A percentile compares a stretch with the other conserved stretches of the same genome.
Evolutionary conservation across 2,797 vertebrate species (phyloP).

Genomic region (Gallinago nigripennis): DNA sequence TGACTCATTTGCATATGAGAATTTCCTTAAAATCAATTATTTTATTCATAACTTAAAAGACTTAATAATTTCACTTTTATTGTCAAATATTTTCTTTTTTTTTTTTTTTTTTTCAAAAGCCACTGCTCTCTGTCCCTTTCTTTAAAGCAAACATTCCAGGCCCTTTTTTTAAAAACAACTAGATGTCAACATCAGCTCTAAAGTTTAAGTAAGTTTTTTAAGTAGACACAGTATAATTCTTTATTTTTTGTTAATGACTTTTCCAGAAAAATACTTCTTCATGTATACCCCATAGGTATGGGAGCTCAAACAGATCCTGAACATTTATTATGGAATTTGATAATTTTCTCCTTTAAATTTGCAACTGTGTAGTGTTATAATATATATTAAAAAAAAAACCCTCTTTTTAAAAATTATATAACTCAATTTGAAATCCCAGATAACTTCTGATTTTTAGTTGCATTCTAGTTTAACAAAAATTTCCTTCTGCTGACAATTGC

Average conservation of each 20-base stretch:
- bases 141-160: not conserved
- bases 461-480: not conserved
- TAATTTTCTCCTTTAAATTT: not conserved
- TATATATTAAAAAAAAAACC: too few relatives aligned
- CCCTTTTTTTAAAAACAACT: not conserved
- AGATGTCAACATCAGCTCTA: not conserved
- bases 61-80: not conserved
- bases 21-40: not conserved
- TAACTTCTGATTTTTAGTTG: not conserved
- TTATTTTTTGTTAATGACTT: not conserved
- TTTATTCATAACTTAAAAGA: not conserved
- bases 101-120: not conserved
- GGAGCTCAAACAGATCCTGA: not conserved
- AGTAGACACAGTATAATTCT: not conserved
- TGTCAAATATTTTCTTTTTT: not conserved
- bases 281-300: not conserved
- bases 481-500: accelerated
- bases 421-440: not conserved
- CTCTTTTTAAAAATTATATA: not conserved
- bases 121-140: accelerated
- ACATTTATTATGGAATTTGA: not conserved
- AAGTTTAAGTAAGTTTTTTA: not conserved
- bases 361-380: accelerated
- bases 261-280: not conserved
- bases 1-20: not conserved